A percentile compares a stretch with the other conserved stretches of the same genome.
These are phyloP conservation scores for Drosophila rufa DNA, from an alignment of 1,140 invertebrate species.

Conservation along the genomic window DNA sequence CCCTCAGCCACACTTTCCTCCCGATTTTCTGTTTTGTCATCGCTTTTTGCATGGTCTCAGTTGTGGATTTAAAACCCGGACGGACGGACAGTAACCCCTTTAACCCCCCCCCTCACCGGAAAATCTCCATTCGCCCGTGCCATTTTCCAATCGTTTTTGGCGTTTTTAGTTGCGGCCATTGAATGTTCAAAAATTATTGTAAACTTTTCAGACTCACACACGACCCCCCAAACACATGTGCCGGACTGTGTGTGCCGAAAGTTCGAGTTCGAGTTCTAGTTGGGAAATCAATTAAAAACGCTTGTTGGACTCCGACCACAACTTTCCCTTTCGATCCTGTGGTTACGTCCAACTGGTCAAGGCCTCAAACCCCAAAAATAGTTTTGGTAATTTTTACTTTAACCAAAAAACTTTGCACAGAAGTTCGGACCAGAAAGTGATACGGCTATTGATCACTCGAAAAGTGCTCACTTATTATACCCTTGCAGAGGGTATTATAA, in stretches of 20 bases:
- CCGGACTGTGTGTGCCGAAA: conserved; percentile 1
- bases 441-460: conserved; percentile 14
- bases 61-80: conserved; percentile 59
- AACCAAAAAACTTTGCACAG: background rate
- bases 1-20: conserved; percentile 13
- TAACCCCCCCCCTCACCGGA: conserved; percentile 1
- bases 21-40: conserved; percentile 61
- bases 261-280: conserved; percentile 56
- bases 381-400: conserved; percentile 4
- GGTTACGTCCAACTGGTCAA: conserved; percentile 29
- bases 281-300: conserved; percentile 81
- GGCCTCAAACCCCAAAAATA: conserved; percentile 12
- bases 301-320: conserved; percentile 62
- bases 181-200: conserved; percentile 82
- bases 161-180: conserved; percentile 81
- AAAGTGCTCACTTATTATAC: conserved; percentile 1
- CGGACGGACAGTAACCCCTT: conserved; percentile 24
- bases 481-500: no score
- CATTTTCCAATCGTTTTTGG: conserved; percentile 68
- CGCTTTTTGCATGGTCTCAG: conserved; percentile 61
- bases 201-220: conserved; percentile 79
- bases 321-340: conserved; percentile 73
- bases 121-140: background rate
- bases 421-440: conserved; percentile 14
- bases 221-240: background rate